Evolutionary conservation across 2,888 invertebrate genomes (phyloP), one percentile per base, ranked within the genome.

Genomic region (Neria commutata): DNA sequence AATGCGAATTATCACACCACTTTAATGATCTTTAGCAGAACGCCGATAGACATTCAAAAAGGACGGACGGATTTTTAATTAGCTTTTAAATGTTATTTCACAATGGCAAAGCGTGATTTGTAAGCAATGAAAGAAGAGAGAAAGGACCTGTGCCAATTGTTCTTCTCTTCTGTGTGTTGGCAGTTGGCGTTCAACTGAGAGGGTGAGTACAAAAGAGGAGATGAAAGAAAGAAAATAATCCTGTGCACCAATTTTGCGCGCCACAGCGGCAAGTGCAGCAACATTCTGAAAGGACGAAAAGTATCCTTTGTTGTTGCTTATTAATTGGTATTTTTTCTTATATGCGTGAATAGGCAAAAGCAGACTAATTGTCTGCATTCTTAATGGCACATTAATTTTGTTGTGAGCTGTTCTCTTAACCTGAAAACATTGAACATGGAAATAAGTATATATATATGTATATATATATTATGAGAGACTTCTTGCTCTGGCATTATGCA

Each of bases 1-100:
- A 42, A 65, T 71, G 66, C 67, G 69, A 72, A 75, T 74, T 74
- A 74, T 75, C 73, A 72, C 76, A 75, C 74, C n/a, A n/a, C n/a
- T n/a, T n/a, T n/a, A n/a, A n/a, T n/a, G n/a, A n/a, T n/a, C n/a
- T n/a, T n/a, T n/a, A n/a, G n/a, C n/a, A n/a, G n/a, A n/a, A n/a
- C n/a, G n/a, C n/a, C n/a, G n/a, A n/a, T n/a, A n/a, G n/a, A n/a
- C n/a, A n/a, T n/a, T n/a, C n/a, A n/a, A n/a, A n/a, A n/a, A n/a
- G n/a, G n/a, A n/a, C n/a, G n/a, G 57, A 58, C 53, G 40, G 40
- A 19, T 48, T 53, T 57, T 60, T 70, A 72, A 73, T 71, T 69
- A 66, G 67, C 71, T 71, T 68, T 54, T 11, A 29, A 29, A 6
- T 11, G 29, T 23, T 37, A 59, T 54, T 50, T 53, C 63, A 23